A percentile compares a stretch with the other conserved stretches of the same genome.
These are phyloP conservation scores for Cantharis rustica DNA, from an alignment of 2,888 invertebrate genomes.

Conservation along the genomic window DNA sequence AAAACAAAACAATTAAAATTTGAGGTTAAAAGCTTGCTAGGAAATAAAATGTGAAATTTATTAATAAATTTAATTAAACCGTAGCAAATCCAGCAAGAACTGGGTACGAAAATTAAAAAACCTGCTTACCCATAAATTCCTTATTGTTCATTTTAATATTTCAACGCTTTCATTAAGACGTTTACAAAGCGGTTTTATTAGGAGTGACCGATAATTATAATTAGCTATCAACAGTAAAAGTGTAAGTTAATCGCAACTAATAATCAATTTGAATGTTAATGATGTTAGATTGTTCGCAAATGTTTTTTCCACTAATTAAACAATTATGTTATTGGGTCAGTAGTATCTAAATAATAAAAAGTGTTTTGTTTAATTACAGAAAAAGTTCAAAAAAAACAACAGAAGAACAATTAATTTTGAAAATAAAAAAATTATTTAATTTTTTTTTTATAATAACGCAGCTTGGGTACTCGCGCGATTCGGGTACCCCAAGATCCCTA, in stretches of 20 bases:
- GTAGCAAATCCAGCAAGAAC: background rate
- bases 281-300: background rate
- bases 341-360: background rate
- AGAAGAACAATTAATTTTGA: no score
- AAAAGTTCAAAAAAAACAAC: background rate
- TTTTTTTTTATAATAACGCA: background rate
- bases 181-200: background rate
- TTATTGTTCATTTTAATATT: background rate
- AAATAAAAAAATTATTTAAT: no score
- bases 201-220: background rate
- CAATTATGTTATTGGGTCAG: conserved; percentile 1
- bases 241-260: background rate
- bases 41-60: background rate
- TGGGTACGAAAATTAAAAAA: background rate
- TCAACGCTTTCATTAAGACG: background rate
- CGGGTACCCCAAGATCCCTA: background rate
- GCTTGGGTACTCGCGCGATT: background rate
- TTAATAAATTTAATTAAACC: background rate
- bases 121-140: background rate
- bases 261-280: background rate
- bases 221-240: background rate
- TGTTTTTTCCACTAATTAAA: background rate
- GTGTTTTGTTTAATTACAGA: background rate
- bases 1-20: background rate
- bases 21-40: background rate